Percentiles rank a stretch among this genome's conserved stretches.
Conservation (phyloP, 2,888 invertebrate genomes). For the Temnothorax ravouxi region DNA sequence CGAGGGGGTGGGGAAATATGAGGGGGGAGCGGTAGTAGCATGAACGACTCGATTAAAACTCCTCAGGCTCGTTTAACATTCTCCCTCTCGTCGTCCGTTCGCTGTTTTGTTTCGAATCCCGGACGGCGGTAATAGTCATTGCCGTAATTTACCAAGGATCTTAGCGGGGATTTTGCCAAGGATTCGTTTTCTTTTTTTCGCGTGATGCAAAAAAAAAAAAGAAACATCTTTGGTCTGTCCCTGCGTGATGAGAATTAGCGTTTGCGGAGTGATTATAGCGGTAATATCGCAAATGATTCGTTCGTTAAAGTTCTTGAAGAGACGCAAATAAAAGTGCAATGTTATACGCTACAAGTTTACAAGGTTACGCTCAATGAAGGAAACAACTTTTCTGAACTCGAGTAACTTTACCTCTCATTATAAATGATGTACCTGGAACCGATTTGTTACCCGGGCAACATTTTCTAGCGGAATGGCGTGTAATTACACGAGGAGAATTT, state of each 20-base stretch:
- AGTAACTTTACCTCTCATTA: slow-evolving; percentile 10
- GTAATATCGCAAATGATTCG: background rate
- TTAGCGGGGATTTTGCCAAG: background rate
- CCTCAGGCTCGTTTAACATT: slow-evolving; percentile 66
- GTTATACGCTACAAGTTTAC: background rate
- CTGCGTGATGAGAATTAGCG: background rate
- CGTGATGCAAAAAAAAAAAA: background rate
- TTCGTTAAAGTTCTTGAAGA: background rate
- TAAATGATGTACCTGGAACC: background rate
- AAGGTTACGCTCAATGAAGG: background rate
- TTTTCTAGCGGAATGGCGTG: background rate
- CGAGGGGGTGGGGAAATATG: background rate
- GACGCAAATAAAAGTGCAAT: background rate
- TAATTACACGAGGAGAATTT: slow-evolving; percentile 11
- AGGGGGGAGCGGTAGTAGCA: slow-evolving; percentile 28
- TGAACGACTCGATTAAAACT: slow-evolving; percentile 70
- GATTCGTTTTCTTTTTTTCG: background rate
- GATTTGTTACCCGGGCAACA: background rate
- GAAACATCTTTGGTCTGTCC: background rate
- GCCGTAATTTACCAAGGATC: background rate
- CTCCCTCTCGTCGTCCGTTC: background rate
- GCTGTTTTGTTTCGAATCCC: slow-evolving; percentile 4
- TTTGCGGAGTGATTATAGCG: background rate
- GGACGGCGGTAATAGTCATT: background rate
- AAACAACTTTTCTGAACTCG: background rate